Evolutionary conservation across 2,888 invertebrate genomes (phyloP), one percentile per base, ranked within the genome.

Genomic region (Eugnorisma glareosa): DNA sequence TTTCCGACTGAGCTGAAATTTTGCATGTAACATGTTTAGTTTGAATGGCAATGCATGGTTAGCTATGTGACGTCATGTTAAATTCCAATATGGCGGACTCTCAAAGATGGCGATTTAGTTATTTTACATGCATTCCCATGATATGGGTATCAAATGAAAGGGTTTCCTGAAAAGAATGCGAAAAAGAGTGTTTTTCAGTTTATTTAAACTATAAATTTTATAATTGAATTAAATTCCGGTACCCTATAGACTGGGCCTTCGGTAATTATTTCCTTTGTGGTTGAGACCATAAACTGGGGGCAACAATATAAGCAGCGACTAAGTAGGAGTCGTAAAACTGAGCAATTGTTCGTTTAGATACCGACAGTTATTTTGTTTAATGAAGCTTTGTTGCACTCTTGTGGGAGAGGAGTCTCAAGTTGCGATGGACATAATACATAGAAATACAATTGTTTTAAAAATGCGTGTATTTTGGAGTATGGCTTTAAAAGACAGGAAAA

Each of bases 281-380:
- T 43, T 51, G 24, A 8, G 48, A 77, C 79, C 77, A 68, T 90
- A 90, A 90, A 90, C 86, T 87, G 66, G 74, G 75, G 71, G 89
- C 87, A 90, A 89, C 91, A 91, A 88, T 90, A 90, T 89, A 87
- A 87, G 77, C 86, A 79, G 75, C 84, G 83, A 85, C 83, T 89
- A 88, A 88, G 88, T 88, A 88, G 85, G 85, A 76, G 82, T 70
- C 79, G 84, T 88, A 88, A 86, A 84, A 86, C 70, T 21, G 67
- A 81, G 69, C 78, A 77, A 77, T 82, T 87, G 75, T 87, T 63
- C 66, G 73, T 75, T 84, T 75, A 80, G 78, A 85, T 81, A 73
- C 72, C 13, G 31, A 66, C 59, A 21, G 75, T 75, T 80, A 75
- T 82, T 82, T 75, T 67, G 66, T 63, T 71, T 75, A 83, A 83